Percentiles rank a stretch among this genome's conserved stretches.
phyloP scores from a whole-genome alignment of 2,113 vertebrate species.

The Aspidoscelis tigris region DNA sequence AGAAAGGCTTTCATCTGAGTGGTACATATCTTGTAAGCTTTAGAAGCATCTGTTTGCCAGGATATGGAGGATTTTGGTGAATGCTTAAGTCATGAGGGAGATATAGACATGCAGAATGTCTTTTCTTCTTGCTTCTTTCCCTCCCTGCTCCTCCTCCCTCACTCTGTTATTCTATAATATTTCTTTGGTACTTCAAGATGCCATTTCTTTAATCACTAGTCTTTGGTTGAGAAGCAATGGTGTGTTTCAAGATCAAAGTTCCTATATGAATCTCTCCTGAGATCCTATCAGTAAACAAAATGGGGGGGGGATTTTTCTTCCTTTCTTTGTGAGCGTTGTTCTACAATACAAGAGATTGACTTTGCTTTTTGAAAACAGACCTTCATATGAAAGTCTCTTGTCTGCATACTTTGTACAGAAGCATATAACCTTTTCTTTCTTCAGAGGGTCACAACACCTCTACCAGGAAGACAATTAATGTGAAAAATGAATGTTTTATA shows the following conservation, averaged over 20 bases:
- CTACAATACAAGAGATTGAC: slow-evolving; percentile 10
- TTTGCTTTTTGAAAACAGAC: slow-evolving; percentile 10
- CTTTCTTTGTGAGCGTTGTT: slow-evolving; percentile 32
- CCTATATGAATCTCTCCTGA: background rate
- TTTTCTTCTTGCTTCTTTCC: slow-evolving; percentile 10
- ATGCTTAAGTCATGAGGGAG: background rate
- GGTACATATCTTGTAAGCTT: background rate
- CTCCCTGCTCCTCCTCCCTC: background rate
- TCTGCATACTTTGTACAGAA: slow-evolving; percentile 24
- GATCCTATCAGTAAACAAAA: slow-evolving; percentile 9
- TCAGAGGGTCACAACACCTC: slow-evolving; percentile 25
- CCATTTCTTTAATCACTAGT: slow-evolving; percentile 23
- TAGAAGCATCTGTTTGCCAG: background rate
- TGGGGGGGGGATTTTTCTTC: background rate
- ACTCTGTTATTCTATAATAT: background rate
- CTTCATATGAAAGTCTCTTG: background rate
- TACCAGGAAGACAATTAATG: slow-evolving; percentile 52
- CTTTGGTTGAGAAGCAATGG: slow-evolving; percentile 13
- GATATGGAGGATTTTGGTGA: background rate
- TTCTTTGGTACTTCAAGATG: slow-evolving; percentile 18
- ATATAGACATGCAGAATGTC: background rate
- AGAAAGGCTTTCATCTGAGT: background rate
- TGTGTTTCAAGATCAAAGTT: slow-evolving; percentile 10
- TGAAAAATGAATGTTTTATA: slow-evolving; percentile 59
- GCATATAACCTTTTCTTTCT: slow-evolving; percentile 39